Evolutionary conservation across 1,140 invertebrate genomes (phyloP), one percentile per base, ranked within the genome.

Genomic region (Bradysia coprophila): DNA sequence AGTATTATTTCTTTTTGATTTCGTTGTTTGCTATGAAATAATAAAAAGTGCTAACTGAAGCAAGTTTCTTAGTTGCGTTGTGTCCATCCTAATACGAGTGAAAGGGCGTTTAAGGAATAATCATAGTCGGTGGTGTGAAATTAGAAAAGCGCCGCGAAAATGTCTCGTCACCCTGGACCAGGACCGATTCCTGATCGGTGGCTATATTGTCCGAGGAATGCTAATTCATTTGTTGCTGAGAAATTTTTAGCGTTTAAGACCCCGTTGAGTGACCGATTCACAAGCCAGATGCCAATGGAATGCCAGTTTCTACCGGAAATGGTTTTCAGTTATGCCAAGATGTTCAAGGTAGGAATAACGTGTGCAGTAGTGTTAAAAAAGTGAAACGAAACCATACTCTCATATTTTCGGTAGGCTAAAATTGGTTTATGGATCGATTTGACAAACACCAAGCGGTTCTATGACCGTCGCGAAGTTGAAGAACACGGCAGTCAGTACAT

Each of bases 371-470:
- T 40, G 38, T n/a, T 21, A 15, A 5, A 15, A 18, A 16, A 13
- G 16, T 23, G 8, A 19, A 32, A 3, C 18, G 40, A 41, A 41
- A 41, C 16, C 9, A 21, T 13, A 34, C 16, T 36, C 18, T 38
- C 8, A 13, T 5, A 13, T 16, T 3, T 38, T 19, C 63, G 67
- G 40, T 51, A 87, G 80, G 55, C 78, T 10, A 91, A 89, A 54
- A 63, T 98, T 38, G 93, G 94, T 1, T 59, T 98, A 15, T 92
- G 94, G 86, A 84, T 98, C 45, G 92, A 98, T 64, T 65, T 98
- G 37, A 98, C 94, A 4, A 94, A 97, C 55, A 98, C 95, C 4
- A 73, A 66, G 43, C 68, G 94, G 42, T 98, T 94, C 64, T 98
- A 98, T 59, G 69, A 92, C 46, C 81, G 76, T 45, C 56, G 66